A percentile compares a stretch with the other conserved stretches of the same genome.
phyloP scores from a whole-genome alignment of 2,797 vertebrate species.

The Balearica regulorum region DNA sequence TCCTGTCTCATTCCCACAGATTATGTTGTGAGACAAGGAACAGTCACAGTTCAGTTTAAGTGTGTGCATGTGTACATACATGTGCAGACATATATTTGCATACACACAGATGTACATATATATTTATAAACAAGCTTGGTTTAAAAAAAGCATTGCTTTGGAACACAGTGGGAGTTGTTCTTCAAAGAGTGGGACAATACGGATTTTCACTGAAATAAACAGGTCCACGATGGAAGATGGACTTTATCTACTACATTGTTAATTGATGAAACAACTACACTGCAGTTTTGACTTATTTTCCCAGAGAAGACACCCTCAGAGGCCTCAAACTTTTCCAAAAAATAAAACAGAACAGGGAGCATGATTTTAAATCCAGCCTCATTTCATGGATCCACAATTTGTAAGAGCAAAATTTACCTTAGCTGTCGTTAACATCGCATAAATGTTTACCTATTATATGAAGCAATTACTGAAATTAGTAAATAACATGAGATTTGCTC shows the following conservation, averaged over 20 bases:
- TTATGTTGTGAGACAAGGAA: neutral
- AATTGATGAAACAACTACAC: neutral
- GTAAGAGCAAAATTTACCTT: neutral
- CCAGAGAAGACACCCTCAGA: neutral
- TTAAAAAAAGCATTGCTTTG: constrained; percentile 52
- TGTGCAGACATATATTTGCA: constrained; percentile 1
- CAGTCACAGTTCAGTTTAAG: constrained; percentile 14
- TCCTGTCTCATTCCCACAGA: neutral
- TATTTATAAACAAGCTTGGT: neutral
- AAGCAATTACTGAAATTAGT: neutral
- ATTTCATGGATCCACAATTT: neutral
- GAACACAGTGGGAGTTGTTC: neutral
- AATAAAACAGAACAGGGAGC: neutral
- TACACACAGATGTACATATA: neutral
- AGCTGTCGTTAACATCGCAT: neutral
- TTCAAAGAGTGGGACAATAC: neutral
- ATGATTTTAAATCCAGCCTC: neutral
- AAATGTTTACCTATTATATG: neutral
- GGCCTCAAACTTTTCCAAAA: neutral
- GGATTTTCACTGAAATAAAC: neutral
- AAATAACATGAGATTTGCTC: neutral
- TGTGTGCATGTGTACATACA: neutral
- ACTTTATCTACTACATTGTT: neutral
- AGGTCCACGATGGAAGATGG: neutral
- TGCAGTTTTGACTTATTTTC: neutral